Conservation (phyloP, 2,113 vertebrate genomes). For the Sylvia atricapilla region DNA sequence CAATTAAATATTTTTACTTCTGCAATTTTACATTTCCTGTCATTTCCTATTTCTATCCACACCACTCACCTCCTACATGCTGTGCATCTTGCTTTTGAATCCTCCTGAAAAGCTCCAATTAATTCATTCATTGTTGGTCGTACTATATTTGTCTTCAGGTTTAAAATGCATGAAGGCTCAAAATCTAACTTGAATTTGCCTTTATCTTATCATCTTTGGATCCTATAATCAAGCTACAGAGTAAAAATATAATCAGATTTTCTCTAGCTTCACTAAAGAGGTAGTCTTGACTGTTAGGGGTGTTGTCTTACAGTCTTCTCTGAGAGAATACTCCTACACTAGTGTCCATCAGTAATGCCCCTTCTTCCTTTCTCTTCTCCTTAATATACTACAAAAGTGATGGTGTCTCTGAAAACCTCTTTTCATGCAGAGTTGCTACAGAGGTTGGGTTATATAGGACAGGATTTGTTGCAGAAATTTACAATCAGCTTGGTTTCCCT, state of each 20-base stretch:
- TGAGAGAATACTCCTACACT: not conserved
- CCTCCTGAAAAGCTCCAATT: not conserved
- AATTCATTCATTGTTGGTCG: not conserved
- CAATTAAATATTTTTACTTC: not conserved
- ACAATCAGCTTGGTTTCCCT: not conserved
- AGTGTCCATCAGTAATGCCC: not conserved
- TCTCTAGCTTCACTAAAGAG: not conserved
- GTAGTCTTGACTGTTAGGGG: not conserved
- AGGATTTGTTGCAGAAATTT: not conserved
- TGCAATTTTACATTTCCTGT: not conserved
- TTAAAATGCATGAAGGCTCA: not conserved
- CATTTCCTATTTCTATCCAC: not conserved
- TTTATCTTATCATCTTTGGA: not conserved
- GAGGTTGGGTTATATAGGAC: not conserved
- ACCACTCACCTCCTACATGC: not conserved
- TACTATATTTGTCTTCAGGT: not conserved
- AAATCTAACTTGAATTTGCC: not conserved
- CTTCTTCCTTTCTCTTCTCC: not conserved
- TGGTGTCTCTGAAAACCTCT: not conserved
- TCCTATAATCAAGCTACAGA: not conserved
- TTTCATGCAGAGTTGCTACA: not conserved
- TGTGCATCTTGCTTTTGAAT: not conserved
- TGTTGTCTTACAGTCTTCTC: not conserved
- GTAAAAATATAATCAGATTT: not conserved
- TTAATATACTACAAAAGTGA: not conserved